Conservation (phyloP, 1,140 invertebrate species). For the Diuraphis noxia region DNA sequence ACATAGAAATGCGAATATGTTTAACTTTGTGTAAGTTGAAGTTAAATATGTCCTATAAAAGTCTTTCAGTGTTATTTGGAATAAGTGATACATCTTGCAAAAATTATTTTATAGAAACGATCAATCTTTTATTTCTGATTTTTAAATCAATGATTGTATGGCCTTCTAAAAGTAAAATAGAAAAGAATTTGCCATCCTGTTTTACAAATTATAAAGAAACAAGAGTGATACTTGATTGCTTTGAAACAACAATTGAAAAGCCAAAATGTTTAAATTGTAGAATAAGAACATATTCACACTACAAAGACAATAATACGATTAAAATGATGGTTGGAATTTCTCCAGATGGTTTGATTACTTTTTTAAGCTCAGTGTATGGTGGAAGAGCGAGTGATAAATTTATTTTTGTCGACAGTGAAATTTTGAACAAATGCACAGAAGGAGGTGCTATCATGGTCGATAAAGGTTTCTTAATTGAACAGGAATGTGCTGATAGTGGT, state of each 20-base stretch:
- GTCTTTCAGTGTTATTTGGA: neutral
- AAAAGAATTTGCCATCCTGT: neutral
- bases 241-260: slow-evolving; percentile 50
- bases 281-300: slow-evolving; percentile 56
- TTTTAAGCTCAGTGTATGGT: slow-evolving; percentile 57
- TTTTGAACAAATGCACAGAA: slow-evolving; percentile 56
- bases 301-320: slow-evolving; percentile 58
- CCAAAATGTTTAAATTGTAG: slow-evolving; percentile 43
- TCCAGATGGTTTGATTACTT: slow-evolving; percentile 58
- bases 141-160: slow-evolving; percentile 11
- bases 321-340: slow-evolving; percentile 58
- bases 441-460: slow-evolving; percentile 58
- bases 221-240: neutral
- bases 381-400: slow-evolving; percentile 58
- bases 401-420: slow-evolving; percentile 56
- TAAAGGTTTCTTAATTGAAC: slow-evolving; percentile 58
- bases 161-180: neutral
- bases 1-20: too few species aligned
- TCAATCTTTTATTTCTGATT: neutral
- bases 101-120: neutral
- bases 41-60: neutral
- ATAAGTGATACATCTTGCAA: neutral
- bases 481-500: slow-evolving; percentile 53
- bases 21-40: too few species aligned
- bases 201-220: neutral